Conservation (phyloP, 2,888 invertebrate species). For the Caenorhabditis wallacei region DNA sequence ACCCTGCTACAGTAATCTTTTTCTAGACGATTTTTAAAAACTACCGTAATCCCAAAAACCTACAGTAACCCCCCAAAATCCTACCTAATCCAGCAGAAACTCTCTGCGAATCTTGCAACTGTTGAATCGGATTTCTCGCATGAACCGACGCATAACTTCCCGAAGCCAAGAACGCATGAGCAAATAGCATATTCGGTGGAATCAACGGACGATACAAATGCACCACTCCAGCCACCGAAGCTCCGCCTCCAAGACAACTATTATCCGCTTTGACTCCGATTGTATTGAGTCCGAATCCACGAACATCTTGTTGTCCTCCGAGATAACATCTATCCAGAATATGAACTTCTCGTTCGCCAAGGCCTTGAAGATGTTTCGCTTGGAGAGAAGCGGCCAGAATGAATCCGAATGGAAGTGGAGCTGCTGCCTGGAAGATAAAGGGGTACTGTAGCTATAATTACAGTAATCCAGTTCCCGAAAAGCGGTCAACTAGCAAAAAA, state of each 20-base stretch:
- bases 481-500: too few relatives aligned
- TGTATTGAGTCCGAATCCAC: conserved; percentile 90
- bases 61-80: conserved; percentile 11
- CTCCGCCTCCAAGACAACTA: conserved; percentile 85
- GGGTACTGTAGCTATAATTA: conserved; percentile 84
- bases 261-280: conserved; percentile 87
- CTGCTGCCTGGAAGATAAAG: conserved; percentile 87
- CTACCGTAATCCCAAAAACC: not conserved
- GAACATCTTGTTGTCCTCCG: conserved; percentile 92
- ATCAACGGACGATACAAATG: conserved; percentile 92
- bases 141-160: conserved; percentile 78
- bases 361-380: conserved; percentile 62
- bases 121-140: conserved; percentile 72
- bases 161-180: conserved; percentile 92
- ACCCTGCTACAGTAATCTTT: too few relatives aligned
- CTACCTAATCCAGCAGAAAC: conserved; percentile 88
- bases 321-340: conserved; percentile 88
- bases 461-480: too few relatives aligned
- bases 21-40: too few relatives aligned
- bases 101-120: conserved; percentile 84
- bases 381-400: conserved; percentile 77
- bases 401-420: conserved; percentile 86
- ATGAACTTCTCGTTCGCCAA: conserved; percentile 78
- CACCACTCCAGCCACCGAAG: conserved; percentile 91
- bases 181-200: conserved; percentile 88